Evolutionary conservation across 1,140 invertebrate species (phyloP).

Genomic region (Rhynchophorus ferrugineus): DNA sequence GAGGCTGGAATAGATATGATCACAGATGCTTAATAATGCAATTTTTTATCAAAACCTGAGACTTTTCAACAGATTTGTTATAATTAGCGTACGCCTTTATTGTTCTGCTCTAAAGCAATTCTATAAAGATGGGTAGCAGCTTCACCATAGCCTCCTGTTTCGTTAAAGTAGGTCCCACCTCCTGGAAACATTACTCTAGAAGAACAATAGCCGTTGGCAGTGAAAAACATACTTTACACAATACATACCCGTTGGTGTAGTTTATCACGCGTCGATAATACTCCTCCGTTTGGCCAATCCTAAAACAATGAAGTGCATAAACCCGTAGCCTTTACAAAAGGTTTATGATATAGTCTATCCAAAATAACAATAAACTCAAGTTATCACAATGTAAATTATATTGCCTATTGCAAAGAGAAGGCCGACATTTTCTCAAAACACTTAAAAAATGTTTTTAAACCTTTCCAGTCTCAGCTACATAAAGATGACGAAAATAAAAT

Average conservation of each 20-base stretch:
- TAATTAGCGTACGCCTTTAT: constrained; percentile 46
- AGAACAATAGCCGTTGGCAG: no score
- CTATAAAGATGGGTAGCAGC: constrained; percentile 61
- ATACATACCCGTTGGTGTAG: constrained; percentile 63
- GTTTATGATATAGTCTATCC: no score
- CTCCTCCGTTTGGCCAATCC: constrained; percentile 53
- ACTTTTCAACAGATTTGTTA: not conserved
- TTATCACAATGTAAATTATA: no score
- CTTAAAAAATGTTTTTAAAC: no score
- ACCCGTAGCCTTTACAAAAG: no score
- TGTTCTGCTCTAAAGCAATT: constrained; percentile 59
- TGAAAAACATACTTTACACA: not conserved
- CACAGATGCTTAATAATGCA: no score
- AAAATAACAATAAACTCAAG: no score
- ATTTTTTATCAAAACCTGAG: not conserved
- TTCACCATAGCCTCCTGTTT: constrained; percentile 61
- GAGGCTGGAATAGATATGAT: no score
- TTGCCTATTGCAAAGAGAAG: no score
- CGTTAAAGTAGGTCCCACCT: constrained; percentile 58
- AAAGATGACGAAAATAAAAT: no score
- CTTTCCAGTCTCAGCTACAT: no score
- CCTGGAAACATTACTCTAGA: constrained; percentile 68
- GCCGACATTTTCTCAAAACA: no score
- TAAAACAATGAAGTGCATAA: constrained; percentile 39
- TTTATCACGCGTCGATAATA: constrained; percentile 58